These are phyloP conservation scores for Hestina assimilis DNA, from an alignment of 1,140 invertebrate species.

Conservation along the genomic window DNA sequence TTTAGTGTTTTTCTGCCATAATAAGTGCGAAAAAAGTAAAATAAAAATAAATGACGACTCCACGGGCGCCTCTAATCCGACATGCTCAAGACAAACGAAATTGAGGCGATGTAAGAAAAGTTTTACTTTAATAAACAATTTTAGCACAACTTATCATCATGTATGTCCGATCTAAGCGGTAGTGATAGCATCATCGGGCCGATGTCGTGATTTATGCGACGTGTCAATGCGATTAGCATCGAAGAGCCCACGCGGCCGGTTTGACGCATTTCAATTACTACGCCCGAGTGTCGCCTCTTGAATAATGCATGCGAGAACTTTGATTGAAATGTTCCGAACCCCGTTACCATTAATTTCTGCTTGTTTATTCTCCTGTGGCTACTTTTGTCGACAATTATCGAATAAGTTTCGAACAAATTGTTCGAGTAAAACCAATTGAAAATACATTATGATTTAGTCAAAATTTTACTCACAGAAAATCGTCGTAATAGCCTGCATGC, in stretches of 20 bases:
- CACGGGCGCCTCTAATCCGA: too few species aligned
- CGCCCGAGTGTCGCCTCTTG: constrained; percentile 40
- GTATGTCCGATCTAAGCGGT: background rate
- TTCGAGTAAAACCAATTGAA: background rate
- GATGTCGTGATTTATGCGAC: constrained; percentile 50
- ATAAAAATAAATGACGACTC: too few species aligned
- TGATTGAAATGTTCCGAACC: constrained; percentile 49
- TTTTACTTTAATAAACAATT: background rate
- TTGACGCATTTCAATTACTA: constrained; percentile 56
- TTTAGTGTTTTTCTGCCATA: too few species aligned
- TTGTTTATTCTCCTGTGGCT: constrained; percentile 28
- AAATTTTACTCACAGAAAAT: too few species aligned
- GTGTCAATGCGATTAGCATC: constrained; percentile 54
- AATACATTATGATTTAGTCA: background rate
- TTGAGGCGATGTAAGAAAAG: too few species aligned
- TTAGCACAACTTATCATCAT: background rate
- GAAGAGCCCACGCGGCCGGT: constrained; percentile 44
- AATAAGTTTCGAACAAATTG: background rate
- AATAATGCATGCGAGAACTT: constrained; percentile 51
- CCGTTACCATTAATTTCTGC: constrained; percentile 40
- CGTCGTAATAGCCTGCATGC: too few species aligned
- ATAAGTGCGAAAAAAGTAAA: too few species aligned
- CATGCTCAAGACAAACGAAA: too few species aligned
- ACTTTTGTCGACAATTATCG: background rate
- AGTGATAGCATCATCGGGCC: constrained; percentile 7